Conservation (phyloP, 2,113 vertebrate genomes). For the Dendropsophus ebraccatus region DNA sequence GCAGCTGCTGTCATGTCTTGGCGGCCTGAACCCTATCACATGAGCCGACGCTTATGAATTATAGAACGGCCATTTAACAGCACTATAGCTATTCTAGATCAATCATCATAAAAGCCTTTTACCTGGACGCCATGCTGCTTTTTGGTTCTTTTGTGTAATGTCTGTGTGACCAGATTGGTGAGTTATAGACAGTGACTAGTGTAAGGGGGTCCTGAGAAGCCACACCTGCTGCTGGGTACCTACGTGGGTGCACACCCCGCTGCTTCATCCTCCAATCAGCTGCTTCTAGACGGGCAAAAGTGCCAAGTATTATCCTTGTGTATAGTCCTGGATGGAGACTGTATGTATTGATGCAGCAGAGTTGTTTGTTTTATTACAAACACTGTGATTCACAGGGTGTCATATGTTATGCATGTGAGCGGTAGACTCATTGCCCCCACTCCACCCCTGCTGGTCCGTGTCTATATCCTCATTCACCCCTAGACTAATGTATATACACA, state of each 20-base stretch:
- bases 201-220: neutral
- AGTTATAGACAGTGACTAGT: neutral
- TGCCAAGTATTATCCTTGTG: no score
- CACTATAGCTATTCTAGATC: neutral
- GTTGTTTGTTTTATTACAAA: no score
- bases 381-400: no score
- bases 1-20: slow-evolving; percentile 19
- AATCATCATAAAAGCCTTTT: slow-evolving; percentile 20
- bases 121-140: neutral
- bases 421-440: no score
- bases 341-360: no score
- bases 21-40: neutral
- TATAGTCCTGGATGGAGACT: no score
- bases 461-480: no score
- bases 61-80: slow-evolving; percentile 1
- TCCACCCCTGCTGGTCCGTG: no score
- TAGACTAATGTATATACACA: no score
- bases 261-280: neutral
- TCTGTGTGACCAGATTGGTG: neutral
- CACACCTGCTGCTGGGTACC: neutral
- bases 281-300: neutral
- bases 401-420: no score
- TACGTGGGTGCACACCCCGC: no score
- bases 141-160: neutral
- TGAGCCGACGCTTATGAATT: slow-evolving; percentile 1